Conservation (phyloP, 2,797 vertebrate species). For the Leuciscus waleckii region DNA sequence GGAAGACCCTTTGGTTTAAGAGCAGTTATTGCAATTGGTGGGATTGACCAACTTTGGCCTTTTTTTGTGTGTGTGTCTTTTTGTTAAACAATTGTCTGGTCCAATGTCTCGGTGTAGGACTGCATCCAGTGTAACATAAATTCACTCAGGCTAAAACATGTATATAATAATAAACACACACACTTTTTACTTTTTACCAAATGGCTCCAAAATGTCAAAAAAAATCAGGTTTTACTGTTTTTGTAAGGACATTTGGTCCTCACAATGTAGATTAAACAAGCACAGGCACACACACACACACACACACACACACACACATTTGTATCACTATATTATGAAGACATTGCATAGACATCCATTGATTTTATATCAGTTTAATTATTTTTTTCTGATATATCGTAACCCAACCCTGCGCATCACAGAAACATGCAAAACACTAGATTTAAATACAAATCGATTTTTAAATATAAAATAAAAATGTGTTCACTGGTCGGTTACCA, state of each 20-base stretch:
- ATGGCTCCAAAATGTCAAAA: neutral
- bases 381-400: no score
- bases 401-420: no score
- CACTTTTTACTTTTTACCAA: neutral
- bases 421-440: no score
- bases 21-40: conserved; percentile 30
- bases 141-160: neutral
- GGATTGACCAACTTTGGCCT: neutral
- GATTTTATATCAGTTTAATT: no score
- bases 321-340: neutral
- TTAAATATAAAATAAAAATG: no score
- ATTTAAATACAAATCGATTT: no score
- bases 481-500: no score
- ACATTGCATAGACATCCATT: no score
- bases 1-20: conserved; percentile 37
- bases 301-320: neutral
- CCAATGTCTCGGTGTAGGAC: neutral
- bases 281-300: neutral
- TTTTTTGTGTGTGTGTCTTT: neutral
- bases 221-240: neutral
- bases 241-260: neutral
- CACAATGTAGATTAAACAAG: neutral
- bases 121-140: neutral
- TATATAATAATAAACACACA: neutral
- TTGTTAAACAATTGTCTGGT: neutral